Percentiles rank a stretch among this genome's conserved stretches.
These are phyloP conservation scores for Crotalus viridis DNA, from an alignment of 2,113 vertebrate genomes.

Conservation along the genomic window DNA sequence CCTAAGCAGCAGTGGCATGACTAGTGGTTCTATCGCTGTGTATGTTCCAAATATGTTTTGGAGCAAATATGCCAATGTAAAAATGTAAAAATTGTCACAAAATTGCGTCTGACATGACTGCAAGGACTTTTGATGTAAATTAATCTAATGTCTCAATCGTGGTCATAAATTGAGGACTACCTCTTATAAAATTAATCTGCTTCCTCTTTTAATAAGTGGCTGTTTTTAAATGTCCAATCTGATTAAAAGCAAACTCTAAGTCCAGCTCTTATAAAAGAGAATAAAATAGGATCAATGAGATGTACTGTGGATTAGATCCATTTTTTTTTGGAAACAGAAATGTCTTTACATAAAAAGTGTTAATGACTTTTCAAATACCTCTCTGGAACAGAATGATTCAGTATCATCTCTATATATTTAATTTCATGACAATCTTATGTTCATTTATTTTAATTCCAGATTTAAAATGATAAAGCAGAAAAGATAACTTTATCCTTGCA, in stretches of 20 bases:
- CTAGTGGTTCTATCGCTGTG: not conserved
- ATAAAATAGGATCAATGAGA: not conserved
- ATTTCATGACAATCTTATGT: not conserved
- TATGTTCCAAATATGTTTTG: not conserved
- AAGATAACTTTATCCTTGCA: not conserved
- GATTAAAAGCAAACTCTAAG: not conserved
- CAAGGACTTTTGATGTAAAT: too few relatives aligned
- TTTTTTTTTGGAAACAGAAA: not conserved
- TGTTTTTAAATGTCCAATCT: not conserved
- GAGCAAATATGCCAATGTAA: not conserved
- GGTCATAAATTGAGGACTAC: too few relatives aligned
- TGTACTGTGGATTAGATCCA: not conserved
- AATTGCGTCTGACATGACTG: too few relatives aligned
- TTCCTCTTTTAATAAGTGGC: not conserved
- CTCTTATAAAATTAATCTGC: not conserved
- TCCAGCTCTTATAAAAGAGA: not conserved
- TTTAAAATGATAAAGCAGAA: not conserved
- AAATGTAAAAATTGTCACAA: too few relatives aligned
- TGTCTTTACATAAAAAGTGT: not conserved
- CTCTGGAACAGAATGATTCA: not conserved
- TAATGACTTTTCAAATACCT: not conserved
- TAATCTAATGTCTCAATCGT: too few relatives aligned
- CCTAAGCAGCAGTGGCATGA: not conserved
- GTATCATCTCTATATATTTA: not conserved
- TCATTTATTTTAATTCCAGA: not conserved